These are phyloP conservation scores for Camelus bactrianus DNA, from an alignment of 2,113 vertebrate genomes.

Conservation along the genomic window DNA sequence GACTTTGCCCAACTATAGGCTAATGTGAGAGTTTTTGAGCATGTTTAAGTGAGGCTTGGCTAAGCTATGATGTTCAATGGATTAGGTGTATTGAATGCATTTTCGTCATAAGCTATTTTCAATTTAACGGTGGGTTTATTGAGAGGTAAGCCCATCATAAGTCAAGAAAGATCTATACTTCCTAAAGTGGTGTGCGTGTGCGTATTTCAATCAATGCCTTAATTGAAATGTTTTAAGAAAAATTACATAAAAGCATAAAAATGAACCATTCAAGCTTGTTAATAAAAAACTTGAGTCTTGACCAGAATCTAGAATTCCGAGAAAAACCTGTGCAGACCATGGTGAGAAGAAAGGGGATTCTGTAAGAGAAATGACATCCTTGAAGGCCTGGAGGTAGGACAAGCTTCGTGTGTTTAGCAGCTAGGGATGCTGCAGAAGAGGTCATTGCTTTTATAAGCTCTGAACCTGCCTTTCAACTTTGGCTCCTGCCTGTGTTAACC, in stretches of 20 bases:
- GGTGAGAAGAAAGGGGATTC: not conserved
- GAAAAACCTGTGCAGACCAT: not conserved
- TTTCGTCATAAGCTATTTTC: not conserved
- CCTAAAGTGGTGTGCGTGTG: not conserved
- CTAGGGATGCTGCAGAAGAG: not conserved
- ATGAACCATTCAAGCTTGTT: not conserved
- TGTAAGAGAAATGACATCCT: not conserved
- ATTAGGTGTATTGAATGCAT: not conserved
- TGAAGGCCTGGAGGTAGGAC: not conserved
- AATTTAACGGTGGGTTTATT: not conserved
- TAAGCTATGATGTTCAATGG: not conserved
- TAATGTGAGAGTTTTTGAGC: not conserved
- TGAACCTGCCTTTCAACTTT: not conserved
- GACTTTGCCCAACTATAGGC: not conserved
- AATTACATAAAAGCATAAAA: not conserved
- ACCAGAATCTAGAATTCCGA: not conserved
- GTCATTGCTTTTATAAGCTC: not conserved
- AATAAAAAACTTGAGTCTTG: not conserved
- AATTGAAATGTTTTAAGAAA: not conserved
- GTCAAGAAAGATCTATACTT: not conserved
- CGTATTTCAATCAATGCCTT: not conserved
- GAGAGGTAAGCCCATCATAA: not conserved
- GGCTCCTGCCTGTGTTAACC: too few species aligned
- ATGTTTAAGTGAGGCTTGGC: not conserved
- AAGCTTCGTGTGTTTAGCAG: not conserved